Percentiles rank a stretch among this genome's conserved stretches.
Conservation (phyloP, 2,113 vertebrate species). For the Melanerpes aurifrons region DNA sequence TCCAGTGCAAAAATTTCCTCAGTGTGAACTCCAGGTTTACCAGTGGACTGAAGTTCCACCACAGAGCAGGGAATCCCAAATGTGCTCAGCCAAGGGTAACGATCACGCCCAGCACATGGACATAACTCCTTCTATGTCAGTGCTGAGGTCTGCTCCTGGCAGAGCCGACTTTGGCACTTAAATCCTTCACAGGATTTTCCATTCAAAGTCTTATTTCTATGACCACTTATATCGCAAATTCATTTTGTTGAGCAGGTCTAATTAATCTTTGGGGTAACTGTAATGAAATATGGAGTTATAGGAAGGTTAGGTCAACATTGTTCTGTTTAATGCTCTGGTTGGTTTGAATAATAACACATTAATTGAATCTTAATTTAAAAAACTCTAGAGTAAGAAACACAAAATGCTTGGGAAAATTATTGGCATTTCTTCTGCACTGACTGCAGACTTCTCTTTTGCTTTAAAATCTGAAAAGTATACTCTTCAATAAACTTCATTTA, state of each 20-base stretch:
- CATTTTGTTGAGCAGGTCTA: background rate
- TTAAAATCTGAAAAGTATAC: slow-evolving; percentile 52
- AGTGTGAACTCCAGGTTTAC: background rate
- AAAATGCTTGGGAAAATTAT: slow-evolving; percentile 21
- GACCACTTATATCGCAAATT: slow-evolving; percentile 12
- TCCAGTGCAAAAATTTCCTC: background rate
- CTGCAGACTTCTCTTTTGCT: slow-evolving; percentile 24
- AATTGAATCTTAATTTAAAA: slow-evolving; percentile 44
- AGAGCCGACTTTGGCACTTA: background rate
- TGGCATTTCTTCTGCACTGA: background rate
- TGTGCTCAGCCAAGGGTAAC: background rate
- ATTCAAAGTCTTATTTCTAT: slow-evolving; percentile 33
- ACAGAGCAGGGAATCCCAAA: background rate
- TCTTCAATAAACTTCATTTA: slow-evolving; percentile 10
- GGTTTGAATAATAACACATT: slow-evolving; percentile 12
- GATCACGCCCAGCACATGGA: background rate
- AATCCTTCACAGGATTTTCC: background rate
- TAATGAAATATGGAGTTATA: background rate
- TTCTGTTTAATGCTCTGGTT: slow-evolving; percentile 19
- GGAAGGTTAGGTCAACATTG: slow-evolving; percentile 14
- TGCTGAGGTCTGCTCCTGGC: background rate
- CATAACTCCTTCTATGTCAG: background rate
- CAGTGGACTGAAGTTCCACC: background rate
- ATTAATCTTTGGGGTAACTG: slow-evolving; percentile 28
- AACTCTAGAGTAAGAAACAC: slow-evolving; percentile 32